Conservation (phyloP, 1,140 invertebrate species). For the Phocides pigmalion region DNA sequence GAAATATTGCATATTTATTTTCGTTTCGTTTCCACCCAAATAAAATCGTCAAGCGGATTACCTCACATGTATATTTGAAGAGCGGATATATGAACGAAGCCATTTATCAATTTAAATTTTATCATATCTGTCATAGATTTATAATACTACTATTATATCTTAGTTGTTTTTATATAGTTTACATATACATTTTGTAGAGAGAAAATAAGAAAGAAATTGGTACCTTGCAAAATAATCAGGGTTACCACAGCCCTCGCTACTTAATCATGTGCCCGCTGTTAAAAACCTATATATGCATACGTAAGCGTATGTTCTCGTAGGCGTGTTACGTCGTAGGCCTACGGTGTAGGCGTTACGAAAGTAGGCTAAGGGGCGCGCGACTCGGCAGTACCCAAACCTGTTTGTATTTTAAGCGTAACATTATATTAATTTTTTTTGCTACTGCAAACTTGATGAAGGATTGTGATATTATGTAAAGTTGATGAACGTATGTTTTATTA, state of each 20-base stretch:
- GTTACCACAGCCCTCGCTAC: background rate
- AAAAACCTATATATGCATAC: constrained; percentile 16
- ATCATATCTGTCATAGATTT: too few relatives aligned
- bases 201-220: background rate
- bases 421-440: background rate
- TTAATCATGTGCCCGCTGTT: constrained; percentile 22
- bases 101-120: too few relatives aligned
- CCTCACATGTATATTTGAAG: too few relatives aligned
- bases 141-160: too few relatives aligned
- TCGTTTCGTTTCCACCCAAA: too few relatives aligned
- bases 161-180: background rate
- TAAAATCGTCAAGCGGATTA: too few relatives aligned
- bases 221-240: constrained; percentile 4
- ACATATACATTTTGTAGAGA: background rate
- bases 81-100: too few relatives aligned
- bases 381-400: constrained; percentile 13
- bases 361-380: constrained; percentile 21
- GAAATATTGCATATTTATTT: too few relatives aligned
- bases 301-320: background rate
- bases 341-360: constrained; percentile 14
- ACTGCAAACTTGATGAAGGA: background rate
- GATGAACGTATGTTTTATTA: background rate
- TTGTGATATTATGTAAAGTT: background rate
- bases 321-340: constrained; percentile 1
- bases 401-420: constrained; percentile 12